Evolutionary conservation across 2,797 vertebrate species (phyloP), one percentile per base, ranked within the genome.

Genomic region (Acrocephalus scirpaceus): DNA sequence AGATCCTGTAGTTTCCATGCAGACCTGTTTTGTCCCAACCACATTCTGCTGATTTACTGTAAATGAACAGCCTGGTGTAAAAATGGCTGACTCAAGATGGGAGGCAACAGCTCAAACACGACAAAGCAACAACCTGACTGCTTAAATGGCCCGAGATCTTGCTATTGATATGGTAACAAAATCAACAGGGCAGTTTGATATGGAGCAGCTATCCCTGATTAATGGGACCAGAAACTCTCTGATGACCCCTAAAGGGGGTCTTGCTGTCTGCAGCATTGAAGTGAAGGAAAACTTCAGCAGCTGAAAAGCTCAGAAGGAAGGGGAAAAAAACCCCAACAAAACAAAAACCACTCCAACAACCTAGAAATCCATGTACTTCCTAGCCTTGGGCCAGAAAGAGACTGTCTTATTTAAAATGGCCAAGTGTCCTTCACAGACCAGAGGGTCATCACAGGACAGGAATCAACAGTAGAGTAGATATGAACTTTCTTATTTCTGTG

Each of bases 311-410:
- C 51, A 32, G 47, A 64, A 51, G 27, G 22, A 58, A 14, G 3
- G 3, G 6, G 3, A 6, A 34, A 48, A 44, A 62, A 8, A 1
- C 0, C 7, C 7, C n/a, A 38, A 36, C 10, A 34, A 48, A 77
- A 40, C 57, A 42, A 56, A 70, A 29, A 0, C 1, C 20, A 47
- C 7, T 5, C 11, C 10, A 40, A 38, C 32, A 21, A 11, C 34
- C 34, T 21, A 65, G 29, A 81, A 84, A 71, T 16, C 21, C 42
- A 53, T 5, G 29, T 29, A 53, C 5, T 61, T 70, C 26, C 61
- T 29, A 42, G 20, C 11, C 4, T 30, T 45, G 18, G 20, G 45
- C 45, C 12, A 78, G 66, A 50, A 70, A 13, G 16, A 8, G 26
- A n/a, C 5, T 48, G 9, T 58, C 16, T 34, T 56, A 25, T 48